Evolutionary conservation across 35 echinoderm and acorn worm species (phyloP).

Genomic region (Lytechinus pictus): DNA sequence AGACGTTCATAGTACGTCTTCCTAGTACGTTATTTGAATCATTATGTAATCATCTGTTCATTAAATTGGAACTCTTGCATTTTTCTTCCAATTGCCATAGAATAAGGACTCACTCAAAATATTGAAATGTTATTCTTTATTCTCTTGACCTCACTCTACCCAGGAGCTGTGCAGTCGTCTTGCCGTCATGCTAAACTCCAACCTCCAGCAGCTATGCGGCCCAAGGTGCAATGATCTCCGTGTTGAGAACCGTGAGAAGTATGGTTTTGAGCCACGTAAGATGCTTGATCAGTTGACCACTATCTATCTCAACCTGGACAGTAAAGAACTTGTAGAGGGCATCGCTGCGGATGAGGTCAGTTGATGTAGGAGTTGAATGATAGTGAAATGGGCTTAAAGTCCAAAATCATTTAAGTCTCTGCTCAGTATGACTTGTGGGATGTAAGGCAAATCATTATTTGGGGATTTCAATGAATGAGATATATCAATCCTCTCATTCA

Average conservation of each 20-base stretch:
- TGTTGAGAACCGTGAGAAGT: constrained; percentile 97
- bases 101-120: too few species aligned
- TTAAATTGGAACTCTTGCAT: too few species aligned
- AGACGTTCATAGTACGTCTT: too few species aligned
- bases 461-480: too few species aligned
- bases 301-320: constrained; percentile 92
- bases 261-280: constrained; percentile 96
- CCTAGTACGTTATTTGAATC: constrained; percentile 59
- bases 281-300: constrained; percentile 91
- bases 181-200: constrained; percentile 97
- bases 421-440: too few species aligned
- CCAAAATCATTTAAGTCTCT: too few species aligned
- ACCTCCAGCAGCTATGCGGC: constrained; percentile 90
- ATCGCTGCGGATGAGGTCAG: constrained; percentile 92
- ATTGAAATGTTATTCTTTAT: background rate
- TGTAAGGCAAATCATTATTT: too few species aligned
- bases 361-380: background rate
- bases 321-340: constrained; percentile 75
- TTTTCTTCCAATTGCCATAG: too few species aligned
- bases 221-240: constrained; percentile 89
- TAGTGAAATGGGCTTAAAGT: background rate
- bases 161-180: constrained; percentile 91
- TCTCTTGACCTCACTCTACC: constrained; percentile 3
- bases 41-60: too few species aligned
- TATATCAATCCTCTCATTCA: too few species aligned